phyloP scores from a whole-genome alignment of 2,113 vertebrate genomes.

The Physeter macrocephalus region DNA sequence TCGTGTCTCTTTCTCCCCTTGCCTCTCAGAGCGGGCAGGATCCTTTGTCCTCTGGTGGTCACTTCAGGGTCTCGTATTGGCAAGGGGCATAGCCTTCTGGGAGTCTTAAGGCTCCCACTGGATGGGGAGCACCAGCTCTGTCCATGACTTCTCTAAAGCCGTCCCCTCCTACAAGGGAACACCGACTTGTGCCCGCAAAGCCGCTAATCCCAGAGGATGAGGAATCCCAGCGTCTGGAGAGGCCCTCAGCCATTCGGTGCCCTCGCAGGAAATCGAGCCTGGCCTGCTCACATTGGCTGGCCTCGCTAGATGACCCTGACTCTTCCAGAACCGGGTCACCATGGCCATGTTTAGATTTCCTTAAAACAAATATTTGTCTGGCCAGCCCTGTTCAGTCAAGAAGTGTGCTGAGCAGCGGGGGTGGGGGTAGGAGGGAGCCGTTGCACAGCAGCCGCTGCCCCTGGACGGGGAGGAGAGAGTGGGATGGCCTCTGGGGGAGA shows the following conservation, averaged over 20 bases:
- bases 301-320: background rate
- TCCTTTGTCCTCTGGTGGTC: background rate
- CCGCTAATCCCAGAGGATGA: background rate
- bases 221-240: background rate
- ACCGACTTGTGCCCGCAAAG: background rate
- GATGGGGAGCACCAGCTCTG: no score
- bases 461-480: background rate
- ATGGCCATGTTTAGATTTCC: conserved; percentile 35
- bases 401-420: background rate
- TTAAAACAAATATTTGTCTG: conserved; percentile 65
- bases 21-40: rapidly evolving
- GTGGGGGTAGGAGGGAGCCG: background rate
- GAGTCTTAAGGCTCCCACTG: background rate
- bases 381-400: background rate
- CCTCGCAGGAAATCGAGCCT: rapidly evolving
- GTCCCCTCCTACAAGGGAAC: background rate
- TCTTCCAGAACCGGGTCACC: background rate
- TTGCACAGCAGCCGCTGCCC: background rate
- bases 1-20: background rate
- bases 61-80: background rate
- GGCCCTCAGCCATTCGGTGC: rapidly evolving
- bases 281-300: background rate
- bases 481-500: no score
- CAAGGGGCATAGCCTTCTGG: background rate
- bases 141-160: background rate